Evolutionary conservation across 1,140 invertebrate species (phyloP), one percentile per base, ranked within the genome.

Genomic region (Trissolcus basalis): DNA sequence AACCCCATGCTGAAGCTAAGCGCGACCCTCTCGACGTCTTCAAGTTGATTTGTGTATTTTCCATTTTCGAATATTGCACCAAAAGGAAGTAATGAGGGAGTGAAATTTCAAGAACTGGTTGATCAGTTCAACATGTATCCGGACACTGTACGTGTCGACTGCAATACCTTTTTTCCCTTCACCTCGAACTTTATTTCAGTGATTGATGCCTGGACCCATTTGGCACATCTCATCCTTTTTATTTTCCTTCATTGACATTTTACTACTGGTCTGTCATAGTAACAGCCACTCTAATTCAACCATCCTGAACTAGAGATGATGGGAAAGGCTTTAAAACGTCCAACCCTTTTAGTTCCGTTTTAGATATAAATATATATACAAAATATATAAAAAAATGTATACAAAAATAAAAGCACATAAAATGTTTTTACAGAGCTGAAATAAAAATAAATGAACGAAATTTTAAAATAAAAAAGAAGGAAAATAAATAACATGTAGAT

Each of bases 1-100:
- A 82, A 81, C 82, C 80, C 82, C 82, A 82, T 82, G 79, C 80
- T 76, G 78, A 80, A 72, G 71, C 76, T 65, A 69, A 68, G 64
- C 71, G 55, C 78, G 73, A 77, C 74, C 70, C 71, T 73, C 78
- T 53, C 51, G 2, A 53, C 61, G 50, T 60, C 54, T 64, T 55
- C 53, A 41, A 59, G 70, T 68, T 67, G 55, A 64, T 63, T 60
- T 65, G 51, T 71, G 51, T 74, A 41, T 63, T 71, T 75, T 70
- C 76, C 76, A 78, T 80, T 77, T 77, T 77, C 58, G 50, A 49
- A 48, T 61, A 60, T 33, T 63, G 59, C 44, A 54, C 54, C 55
- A 33, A 55, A 39, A 61, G 55, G 58, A 56, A 49, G 44, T 49
- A 41, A 27, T 48, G 33, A 33, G 59, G 41, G 12, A 32, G 36